A percentile compares a stretch with the other conserved stretches of the same genome.
Conservation (phyloP, 1,140 invertebrate species). For the Bombus breviceps region DNA sequence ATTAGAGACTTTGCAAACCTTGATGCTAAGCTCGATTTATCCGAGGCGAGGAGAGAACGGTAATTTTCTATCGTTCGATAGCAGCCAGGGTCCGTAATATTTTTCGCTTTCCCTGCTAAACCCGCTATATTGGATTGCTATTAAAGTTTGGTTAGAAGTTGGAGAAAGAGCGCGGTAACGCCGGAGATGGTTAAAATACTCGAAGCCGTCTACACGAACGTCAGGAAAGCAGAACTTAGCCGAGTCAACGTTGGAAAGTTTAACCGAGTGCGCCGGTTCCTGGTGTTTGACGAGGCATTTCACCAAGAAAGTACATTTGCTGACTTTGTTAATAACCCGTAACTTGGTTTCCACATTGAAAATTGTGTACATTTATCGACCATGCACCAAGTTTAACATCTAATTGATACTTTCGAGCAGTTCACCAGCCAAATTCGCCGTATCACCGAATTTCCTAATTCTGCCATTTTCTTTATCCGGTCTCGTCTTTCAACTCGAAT, state of each 20-base stretch:
- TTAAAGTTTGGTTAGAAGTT: slow-evolving; percentile 36
- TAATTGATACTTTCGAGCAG: slow-evolving; percentile 36
- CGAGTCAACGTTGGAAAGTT: slow-evolving; percentile 54
- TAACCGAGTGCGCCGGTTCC: slow-evolving; percentile 40
- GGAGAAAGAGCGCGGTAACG: slow-evolving; percentile 15
- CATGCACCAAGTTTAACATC: slow-evolving; percentile 4
- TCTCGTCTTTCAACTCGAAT: slow-evolving; percentile 48
- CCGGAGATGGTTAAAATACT: slow-evolving; percentile 41
- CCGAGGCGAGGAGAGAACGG: not conserved
- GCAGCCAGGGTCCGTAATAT: not conserved
- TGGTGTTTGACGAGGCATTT: slow-evolving; percentile 57
- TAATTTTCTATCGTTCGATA: slow-evolving; percentile 38
- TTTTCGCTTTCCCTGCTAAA: slow-evolving; percentile 11
- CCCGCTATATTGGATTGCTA: slow-evolving; percentile 9
- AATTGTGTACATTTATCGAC: slow-evolving; percentile 44
- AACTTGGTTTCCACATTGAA: slow-evolving; percentile 39
- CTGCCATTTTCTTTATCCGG: not conserved
- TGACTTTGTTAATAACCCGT: slow-evolving; percentile 60
- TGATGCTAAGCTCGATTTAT: slow-evolving; percentile 19
- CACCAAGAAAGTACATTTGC: slow-evolving; percentile 55
- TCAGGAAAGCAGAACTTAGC: slow-evolving; percentile 43
- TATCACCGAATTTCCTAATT: not conserved
- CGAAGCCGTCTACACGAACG: slow-evolving; percentile 43
- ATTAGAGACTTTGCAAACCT: slow-evolving; percentile 29
- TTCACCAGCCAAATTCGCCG: not conserved